Conservation (phyloP, 1,140 invertebrate species). For the Gryon sp. region DNA sequence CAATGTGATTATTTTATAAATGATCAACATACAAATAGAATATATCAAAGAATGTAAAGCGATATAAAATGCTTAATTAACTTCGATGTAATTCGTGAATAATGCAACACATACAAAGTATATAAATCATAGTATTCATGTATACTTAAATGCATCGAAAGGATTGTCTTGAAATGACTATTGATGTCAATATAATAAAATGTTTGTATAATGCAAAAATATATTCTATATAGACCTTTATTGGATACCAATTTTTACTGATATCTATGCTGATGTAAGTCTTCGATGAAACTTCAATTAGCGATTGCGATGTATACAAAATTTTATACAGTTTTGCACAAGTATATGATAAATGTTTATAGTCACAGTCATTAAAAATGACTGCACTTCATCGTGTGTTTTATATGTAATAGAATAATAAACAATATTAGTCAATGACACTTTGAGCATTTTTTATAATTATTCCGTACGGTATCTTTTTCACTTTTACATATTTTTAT, state of each 20-base stretch:
- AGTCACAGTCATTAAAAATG: conserved; percentile 27
- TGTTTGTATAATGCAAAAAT: conserved; percentile 46
- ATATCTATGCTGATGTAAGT: conserved; percentile 26
- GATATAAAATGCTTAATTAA: no score
- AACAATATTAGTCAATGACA: conserved; percentile 13
- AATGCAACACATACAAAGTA: no score
- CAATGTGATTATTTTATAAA: no score
- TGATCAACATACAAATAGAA: no score
- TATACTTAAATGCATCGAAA: neutral
- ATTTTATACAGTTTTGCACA: conserved; percentile 55
- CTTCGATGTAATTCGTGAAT: no score
- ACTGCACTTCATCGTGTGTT: conserved; percentile 34
- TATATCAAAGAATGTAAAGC: no score
- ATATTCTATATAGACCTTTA: conserved; percentile 50
- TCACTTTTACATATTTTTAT: no score
- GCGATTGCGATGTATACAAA: conserved; percentile 22
- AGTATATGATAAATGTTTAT: conserved; percentile 34
- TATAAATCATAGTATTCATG: no score
- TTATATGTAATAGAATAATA: conserved; percentile 45
- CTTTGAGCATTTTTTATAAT: neutral
- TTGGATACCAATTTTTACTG: conserved; percentile 13
- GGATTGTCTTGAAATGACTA: neutral
- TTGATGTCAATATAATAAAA: conserved; percentile 32
- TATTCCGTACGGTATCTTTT: no score
- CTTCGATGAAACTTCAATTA: conserved; percentile 17